Percentiles rank a stretch among this genome's conserved stretches.
Evolutionary conservation across 2,888 invertebrate species (phyloP).

Genomic region (Mesorhabditis belari): DNA sequence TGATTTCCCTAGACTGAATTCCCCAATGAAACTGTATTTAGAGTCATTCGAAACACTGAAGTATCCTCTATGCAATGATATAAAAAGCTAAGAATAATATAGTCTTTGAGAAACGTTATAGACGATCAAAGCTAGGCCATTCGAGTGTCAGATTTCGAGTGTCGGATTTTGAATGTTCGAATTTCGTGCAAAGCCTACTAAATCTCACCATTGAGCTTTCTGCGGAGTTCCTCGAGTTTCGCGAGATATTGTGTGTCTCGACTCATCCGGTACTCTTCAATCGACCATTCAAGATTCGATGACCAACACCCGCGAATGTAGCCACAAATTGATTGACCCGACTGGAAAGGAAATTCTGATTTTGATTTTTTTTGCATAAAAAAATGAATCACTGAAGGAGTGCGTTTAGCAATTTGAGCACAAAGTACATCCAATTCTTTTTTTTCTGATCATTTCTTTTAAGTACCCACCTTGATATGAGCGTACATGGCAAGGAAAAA

Average conservation of each 20-base stretch:
- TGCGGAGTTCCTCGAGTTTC: constrained; percentile 32
- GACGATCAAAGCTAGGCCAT: background rate
- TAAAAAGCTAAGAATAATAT: no score
- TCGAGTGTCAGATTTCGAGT: background rate
- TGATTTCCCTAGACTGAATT: no score
- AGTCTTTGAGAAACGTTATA: background rate
- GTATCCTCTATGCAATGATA: no score
- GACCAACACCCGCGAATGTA: constrained; percentile 35
- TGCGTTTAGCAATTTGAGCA: background rate
- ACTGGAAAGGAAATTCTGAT: constrained; percentile 16
- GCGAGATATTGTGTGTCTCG: constrained; percentile 33
- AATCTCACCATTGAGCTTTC: constrained; percentile 30
- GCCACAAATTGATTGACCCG: constrained; percentile 33
- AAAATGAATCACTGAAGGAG: background rate
- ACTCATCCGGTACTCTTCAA: constrained; percentile 36
- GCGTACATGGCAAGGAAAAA: constrained; percentile 62
- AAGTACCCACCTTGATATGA: constrained; percentile 56
- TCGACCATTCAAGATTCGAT: constrained; percentile 40
- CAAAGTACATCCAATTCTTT: background rate
- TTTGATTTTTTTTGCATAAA: constrained; percentile 1
- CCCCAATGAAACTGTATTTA: no score
- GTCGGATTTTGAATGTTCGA: background rate
- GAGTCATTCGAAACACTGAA: no score
- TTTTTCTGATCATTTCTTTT: background rate
- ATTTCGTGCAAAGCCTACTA: constrained; percentile 8